Evolutionary conservation across 30 jellyfish, hydroid and myxozoan species (phyloP), one percentile per base, ranked within the genome.

Genomic region (Rhopilema esculentum): DNA sequence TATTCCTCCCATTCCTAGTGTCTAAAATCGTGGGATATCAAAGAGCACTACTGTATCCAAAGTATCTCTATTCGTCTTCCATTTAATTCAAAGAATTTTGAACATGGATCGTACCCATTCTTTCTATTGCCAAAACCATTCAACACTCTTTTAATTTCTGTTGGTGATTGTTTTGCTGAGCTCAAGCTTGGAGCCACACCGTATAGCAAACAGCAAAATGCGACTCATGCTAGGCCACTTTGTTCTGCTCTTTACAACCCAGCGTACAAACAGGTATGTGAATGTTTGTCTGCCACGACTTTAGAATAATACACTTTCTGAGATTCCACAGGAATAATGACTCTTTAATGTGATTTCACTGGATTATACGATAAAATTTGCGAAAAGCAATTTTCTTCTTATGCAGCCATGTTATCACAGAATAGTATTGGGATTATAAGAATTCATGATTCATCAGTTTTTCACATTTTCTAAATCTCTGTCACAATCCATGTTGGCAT

Each of bases 121-220:
- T 89, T 74, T 28, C 62, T 72, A 68, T 61, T 83, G 16, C 90
- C 90, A 24, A 61, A 72, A 29, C 67, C 32, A 4, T 29, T 63
- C 21, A 68, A 72, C 76, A 71, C 85, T 4, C 27, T 89, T 22
- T 25, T 82, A 12, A 84, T 84, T 31, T 71, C 86, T 9, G 88
- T 82, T 27, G 97, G 89, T 4, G 93, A 89, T 68, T 89, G 97
- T 52, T 63, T 89, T 23, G 93, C 97, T 2, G 97, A 89, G 33
- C 67, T 89, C 52, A 82, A 75, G 63, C 89, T 82, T 20, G 90
- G 86, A 25, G 89, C 88, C 8, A 73, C 94, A 16, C 21, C 88
- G 19, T 75, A 26, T 33, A 12, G 52, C 2, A 75, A 75, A 75
- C 76, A 51, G 64, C 66, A 53, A 25, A 66, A 77, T 83, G 70